A percentile compares a stretch with the other conserved stretches of the same genome.
These are phyloP conservation scores for Cyclopterus lumpus DNA, from an alignment of 2,797 vertebrate species.

Conservation along the genomic window DNA sequence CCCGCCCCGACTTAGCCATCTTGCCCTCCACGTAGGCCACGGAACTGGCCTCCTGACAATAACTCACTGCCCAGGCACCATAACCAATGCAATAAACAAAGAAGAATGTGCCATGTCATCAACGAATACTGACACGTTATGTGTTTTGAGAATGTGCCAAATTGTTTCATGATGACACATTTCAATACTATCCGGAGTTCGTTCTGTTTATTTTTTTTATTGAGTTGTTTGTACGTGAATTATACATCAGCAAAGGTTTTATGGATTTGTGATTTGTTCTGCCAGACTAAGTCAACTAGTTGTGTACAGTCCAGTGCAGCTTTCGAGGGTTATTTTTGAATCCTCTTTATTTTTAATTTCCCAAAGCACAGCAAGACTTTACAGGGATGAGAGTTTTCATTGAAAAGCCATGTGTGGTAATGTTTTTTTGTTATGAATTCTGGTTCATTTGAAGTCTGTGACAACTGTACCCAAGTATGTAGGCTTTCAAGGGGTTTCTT, in stretches of 20 bases:
- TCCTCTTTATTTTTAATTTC: conserved; percentile 72
- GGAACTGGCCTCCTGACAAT: conserved; percentile 72
- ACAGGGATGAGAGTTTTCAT: conserved; percentile 42
- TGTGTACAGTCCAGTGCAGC: conserved; percentile 75
- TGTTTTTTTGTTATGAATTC: conserved; percentile 51
- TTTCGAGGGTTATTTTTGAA: conserved; percentile 78
- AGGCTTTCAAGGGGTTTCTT: conserved; percentile 31
- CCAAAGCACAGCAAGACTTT: conserved; percentile 77
- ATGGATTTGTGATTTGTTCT: conserved; percentile 78
- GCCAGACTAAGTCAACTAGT: conserved; percentile 72
- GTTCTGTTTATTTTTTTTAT: conserved; percentile 78
- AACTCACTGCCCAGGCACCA: conserved; percentile 77
- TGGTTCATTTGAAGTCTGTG: conserved; percentile 58
- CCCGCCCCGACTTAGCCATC: conserved; percentile 48
- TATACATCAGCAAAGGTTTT: conserved; percentile 76
- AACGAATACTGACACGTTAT: conserved; percentile 76
- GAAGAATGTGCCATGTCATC: conserved; percentile 83
- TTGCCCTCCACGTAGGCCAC: conserved; percentile 46
- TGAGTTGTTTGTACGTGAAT: conserved; percentile 79
- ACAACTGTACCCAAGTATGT: conserved; percentile 74
- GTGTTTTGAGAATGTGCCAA: conserved; percentile 86
- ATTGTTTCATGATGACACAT: conserved; percentile 78
- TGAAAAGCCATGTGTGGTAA: conserved; percentile 42
- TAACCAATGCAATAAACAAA: conserved; percentile 85
- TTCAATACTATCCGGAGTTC: conserved; percentile 76